A percentile compares a stretch with the other conserved stretches of the same genome.
These are phyloP conservation scores for Poeciliopsis retropinna DNA, from an alignment of 2,113 vertebrate genomes.

Conservation along the genomic window DNA sequence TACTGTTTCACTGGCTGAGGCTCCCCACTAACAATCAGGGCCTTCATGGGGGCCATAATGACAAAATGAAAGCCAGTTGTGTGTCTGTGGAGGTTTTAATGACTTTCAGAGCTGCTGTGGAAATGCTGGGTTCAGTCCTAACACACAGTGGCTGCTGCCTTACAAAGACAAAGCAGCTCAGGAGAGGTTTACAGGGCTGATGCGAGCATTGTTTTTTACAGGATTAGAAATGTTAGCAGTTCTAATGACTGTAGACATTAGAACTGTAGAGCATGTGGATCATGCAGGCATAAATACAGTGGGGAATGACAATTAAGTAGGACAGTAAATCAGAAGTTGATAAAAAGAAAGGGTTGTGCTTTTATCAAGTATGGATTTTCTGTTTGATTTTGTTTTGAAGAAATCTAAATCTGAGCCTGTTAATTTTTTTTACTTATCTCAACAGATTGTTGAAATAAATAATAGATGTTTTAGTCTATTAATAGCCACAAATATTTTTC, in stretches of 20 bases:
- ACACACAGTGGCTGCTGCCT: constrained; percentile 31
- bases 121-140: constrained; percentile 52
- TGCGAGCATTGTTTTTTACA: not conserved
- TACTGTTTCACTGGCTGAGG: constrained; percentile 47
- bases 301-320: no score
- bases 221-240: constrained; percentile 1
- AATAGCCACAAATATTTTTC: no score
- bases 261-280: not conserved
- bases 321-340: no score
- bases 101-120: constrained; percentile 69
- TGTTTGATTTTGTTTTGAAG: no score
- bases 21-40: constrained; percentile 56
- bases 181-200: constrained; percentile 5
- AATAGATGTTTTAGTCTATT: no score
- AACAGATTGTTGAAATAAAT: no score
- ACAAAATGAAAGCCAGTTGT: constrained; percentile 78
- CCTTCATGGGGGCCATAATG: constrained; percentile 70
- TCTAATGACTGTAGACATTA: not conserved
- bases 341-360: no score
- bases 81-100: constrained; percentile 68
- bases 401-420: no score
- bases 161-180: constrained; percentile 38
- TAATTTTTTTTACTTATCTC: no score
- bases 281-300: not conserved
- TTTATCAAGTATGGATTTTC: no score